Base-by-base conservation (phyloP, 2,888 invertebrate genomes). In the Eupithecia inturbata region DNA sequence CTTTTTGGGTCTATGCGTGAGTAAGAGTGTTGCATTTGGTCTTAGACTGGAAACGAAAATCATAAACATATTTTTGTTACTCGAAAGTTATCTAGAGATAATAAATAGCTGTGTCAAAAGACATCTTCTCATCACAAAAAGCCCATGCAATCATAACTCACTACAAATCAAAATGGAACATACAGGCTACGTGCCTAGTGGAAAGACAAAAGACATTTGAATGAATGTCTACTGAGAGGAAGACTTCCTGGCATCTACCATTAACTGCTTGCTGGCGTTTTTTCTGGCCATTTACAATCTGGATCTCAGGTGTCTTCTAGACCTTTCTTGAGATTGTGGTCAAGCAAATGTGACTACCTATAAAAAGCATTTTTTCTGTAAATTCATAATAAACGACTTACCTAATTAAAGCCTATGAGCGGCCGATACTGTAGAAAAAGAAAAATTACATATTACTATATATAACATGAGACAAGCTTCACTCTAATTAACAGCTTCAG, bases 111-210 rank as follows among this genome's bases (percentile, higher is more conserved):
- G 60, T 69, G 6, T 39, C 19, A 53, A n/a, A n/a, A 16, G 26
- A 73, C 71, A 73, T 16, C n/a, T 63, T 63, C 33, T 10, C 63
- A 63, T 62, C 26, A 39, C 22, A 69, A 60, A 45, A 31, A 14
- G 31, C 6, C 31, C 14, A 57, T 22, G 19, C n/a, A 45, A n/a
- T 68, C 64, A 33, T 53, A 49, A n/a, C 67, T 67, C 39, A n/a
- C 19, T 45, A 67, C 28, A 28, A 67, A 67, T 45, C 28, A 67
- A 67, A 64, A 64, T 36, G 64, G 19, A 64, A 36, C 64, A 64
- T 36, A 31, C 31, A 31, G 9, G 31, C 31, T 36, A 64, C 36
- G 31, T 28, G 45, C 28, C 41, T 26, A 31, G 49, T n/a, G 26
- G 45, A 67, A 49, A 67, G 67, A 67, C 49, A 67, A 12, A 64